A percentile compares a stretch with the other conserved stretches of the same genome.
These are phyloP conservation scores for Phylloscopus trochiloides DNA, from an alignment of 2,113 vertebrate species.

Conservation along the genomic window DNA sequence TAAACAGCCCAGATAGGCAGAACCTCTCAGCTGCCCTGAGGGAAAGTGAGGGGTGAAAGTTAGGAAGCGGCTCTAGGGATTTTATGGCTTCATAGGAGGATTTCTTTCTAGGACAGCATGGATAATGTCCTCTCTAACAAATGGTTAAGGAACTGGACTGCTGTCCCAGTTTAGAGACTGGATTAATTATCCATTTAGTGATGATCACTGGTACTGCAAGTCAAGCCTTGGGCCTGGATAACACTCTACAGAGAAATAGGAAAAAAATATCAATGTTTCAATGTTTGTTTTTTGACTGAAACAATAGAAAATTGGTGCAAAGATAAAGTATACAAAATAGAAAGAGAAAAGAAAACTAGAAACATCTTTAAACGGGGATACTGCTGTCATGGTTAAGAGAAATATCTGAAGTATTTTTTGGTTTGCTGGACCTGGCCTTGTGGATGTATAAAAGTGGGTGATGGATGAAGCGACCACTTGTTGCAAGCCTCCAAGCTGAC, in stretches of 20 bases:
- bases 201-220: neutral
- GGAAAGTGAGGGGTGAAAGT: neutral
- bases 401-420: neutral
- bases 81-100: neutral
- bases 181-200: neutral
- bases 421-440: neutral
- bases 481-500: conserved; percentile 13
- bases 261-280: neutral
- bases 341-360: neutral
- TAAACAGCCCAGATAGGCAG: neutral
- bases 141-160: neutral
- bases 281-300: neutral
- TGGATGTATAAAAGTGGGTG: neutral
- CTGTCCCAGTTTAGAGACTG: neutral
- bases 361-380: neutral
- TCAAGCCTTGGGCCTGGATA: neutral
- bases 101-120: neutral
- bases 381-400: neutral
- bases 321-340: neutral
- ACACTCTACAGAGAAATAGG: neutral
- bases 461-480: conserved; percentile 19
- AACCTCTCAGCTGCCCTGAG: neutral
- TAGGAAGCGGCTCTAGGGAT: neutral
- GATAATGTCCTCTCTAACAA: neutral
- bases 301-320: neutral